Conservation (phyloP, 2,888 invertebrate genomes). For the Cremastinae sp. region DNA sequence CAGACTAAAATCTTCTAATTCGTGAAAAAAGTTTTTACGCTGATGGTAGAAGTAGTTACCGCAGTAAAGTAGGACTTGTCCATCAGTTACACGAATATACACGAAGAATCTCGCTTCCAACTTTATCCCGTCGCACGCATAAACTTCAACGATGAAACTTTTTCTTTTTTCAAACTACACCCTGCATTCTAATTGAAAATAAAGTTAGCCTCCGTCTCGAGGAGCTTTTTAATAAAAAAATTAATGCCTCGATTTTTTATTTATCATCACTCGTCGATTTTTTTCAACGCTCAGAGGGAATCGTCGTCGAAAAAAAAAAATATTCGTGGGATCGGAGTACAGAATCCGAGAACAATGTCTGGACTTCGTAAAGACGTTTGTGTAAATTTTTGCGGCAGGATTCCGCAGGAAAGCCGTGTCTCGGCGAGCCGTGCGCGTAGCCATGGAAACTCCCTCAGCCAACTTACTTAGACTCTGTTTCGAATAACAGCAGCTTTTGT, state of each 20-base stretch:
- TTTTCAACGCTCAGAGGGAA: background rate
- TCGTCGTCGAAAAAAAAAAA: background rate
- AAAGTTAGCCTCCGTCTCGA: too few species aligned
- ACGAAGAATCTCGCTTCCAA: background rate
- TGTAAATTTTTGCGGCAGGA: constrained; percentile 24
- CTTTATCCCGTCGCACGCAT: background rate
- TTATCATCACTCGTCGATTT: background rate
- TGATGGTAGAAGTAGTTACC: constrained; percentile 19
- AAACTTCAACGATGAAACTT: background rate
- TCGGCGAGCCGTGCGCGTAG: constrained; percentile 40
- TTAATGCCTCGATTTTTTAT: background rate
- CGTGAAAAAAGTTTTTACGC: constrained; percentile 15
- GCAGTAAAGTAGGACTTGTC: constrained; percentile 1
- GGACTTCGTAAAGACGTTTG: constrained; percentile 13
- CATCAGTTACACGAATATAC: constrained; percentile 7
- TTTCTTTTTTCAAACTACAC: background rate
- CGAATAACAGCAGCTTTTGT: constrained; percentile 43
- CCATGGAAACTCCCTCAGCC: constrained; percentile 56
- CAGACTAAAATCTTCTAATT: constrained; percentile 4
- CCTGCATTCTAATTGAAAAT: too few species aligned
- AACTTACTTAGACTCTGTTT: constrained; percentile 39
- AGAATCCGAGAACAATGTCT: background rate
- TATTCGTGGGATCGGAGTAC: background rate
- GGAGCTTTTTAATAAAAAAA: too few species aligned
- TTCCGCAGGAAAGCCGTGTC: constrained; percentile 21